Percentiles rank a stretch among this genome's conserved stretches.
phyloP scores from a whole-genome alignment of 2,888 invertebrate genomes.

The Melieria picta region DNA sequence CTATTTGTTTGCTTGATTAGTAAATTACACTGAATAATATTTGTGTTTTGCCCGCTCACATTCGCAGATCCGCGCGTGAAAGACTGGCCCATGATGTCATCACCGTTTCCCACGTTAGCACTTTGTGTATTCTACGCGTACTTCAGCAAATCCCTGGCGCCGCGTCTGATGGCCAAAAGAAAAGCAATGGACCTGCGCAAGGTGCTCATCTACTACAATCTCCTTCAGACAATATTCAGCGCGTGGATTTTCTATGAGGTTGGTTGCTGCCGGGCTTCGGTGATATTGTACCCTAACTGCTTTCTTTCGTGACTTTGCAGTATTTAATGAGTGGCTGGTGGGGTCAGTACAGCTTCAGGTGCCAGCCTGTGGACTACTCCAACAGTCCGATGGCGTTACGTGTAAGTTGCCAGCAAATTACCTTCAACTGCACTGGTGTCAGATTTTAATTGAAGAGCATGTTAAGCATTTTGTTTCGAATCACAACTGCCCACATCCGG shows the following conservation, averaged over 20 bases:
- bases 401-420: slow-evolving; percentile 65
- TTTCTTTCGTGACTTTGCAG: slow-evolving; percentile 60
- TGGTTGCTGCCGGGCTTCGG: slow-evolving; percentile 53
- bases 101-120: slow-evolving; percentile 84
- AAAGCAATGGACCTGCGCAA: slow-evolving; percentile 86
- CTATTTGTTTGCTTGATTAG: too few relatives aligned
- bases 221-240: slow-evolving; percentile 89
- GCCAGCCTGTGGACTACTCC: slow-evolving; percentile 90
- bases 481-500: too few relatives aligned
- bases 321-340: slow-evolving; percentile 80
- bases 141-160: slow-evolving; percentile 83
- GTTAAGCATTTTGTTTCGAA: too few relatives aligned
- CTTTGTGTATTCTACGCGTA: slow-evolving; percentile 87
- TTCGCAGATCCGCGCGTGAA: slow-evolving; percentile 87
- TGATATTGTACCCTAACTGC: not conserved
- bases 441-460: not conserved
- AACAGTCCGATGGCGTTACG: slow-evolving; percentile 76
- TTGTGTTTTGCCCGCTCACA: slow-evolving; percentile 5
- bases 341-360: slow-evolving; percentile 80
- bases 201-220: slow-evolving; percentile 85
- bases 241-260: slow-evolving; percentile 94
- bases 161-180: slow-evolving; percentile 87
- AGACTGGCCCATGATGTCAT: slow-evolving; percentile 89
- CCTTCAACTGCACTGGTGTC: not conserved
- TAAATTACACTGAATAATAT: too few relatives aligned